These are phyloP conservation scores for Oncorhynchus mykiss DNA, from an alignment of 2,113 vertebrate species.

Conservation along the genomic window DNA sequence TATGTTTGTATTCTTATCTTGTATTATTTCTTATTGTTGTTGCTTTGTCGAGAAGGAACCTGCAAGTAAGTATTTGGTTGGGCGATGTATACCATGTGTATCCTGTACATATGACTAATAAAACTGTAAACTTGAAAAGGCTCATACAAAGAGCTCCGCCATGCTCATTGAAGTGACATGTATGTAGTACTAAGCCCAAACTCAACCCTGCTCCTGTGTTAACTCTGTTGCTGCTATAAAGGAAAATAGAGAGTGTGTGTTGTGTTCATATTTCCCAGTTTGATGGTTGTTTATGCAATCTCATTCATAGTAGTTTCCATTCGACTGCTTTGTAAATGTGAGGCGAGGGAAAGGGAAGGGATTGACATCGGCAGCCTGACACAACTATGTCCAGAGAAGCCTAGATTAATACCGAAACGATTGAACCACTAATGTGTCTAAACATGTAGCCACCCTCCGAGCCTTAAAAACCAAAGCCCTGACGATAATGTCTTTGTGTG, in stretches of 20 bases:
- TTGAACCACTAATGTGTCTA: conserved; percentile 50
- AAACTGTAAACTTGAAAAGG: conserved; percentile 23
- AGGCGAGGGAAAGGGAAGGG: conserved; percentile 3
- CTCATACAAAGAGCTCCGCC: conserved; percentile 30
- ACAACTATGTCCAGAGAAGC: conserved; percentile 41
- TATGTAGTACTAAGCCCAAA: conserved; percentile 19
- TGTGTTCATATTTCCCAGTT: conserved; percentile 23
- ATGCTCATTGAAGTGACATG: conserved; percentile 39
- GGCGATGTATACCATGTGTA: too few relatives aligned
- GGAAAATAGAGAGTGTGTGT: conserved; percentile 45
- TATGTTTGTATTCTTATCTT: too few relatives aligned
- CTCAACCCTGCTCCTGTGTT: conserved; percentile 37
- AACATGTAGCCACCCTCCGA: conserved; percentile 45
- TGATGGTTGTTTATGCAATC: conserved; percentile 56
- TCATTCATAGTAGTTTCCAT: conserved; percentile 48
- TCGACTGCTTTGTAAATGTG: conserved; percentile 24
- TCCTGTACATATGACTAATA: too few relatives aligned
- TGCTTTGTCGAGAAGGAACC: too few relatives aligned
- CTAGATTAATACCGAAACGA: conserved; percentile 44
- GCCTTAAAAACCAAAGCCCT: conserved; percentile 30
- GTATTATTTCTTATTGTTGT: too few relatives aligned
- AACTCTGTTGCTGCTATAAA: conserved; percentile 43
- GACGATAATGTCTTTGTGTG: conserved; percentile 32
- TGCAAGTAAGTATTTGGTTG: too few relatives aligned
- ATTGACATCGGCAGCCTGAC: conserved; percentile 43